Percentiles rank a stretch among this genome's conserved stretches.
These are phyloP conservation scores for Scolopax bukidnonensis DNA, from an alignment of 2,797 vertebrate species.

Conservation along the genomic window DNA sequence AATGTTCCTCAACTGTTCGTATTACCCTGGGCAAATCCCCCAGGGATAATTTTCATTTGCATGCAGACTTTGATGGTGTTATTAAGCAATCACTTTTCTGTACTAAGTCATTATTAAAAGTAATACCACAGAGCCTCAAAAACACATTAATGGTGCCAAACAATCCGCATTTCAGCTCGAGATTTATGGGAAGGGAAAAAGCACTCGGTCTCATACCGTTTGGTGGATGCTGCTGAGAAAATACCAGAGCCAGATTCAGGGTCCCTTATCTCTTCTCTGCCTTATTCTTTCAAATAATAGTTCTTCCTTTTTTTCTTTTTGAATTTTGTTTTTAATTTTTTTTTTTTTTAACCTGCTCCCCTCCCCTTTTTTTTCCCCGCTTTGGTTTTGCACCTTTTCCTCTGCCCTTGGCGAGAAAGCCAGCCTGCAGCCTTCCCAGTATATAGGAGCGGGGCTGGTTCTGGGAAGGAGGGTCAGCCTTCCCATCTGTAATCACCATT, in stretches of 20 bases:
- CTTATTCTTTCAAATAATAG: neutral
- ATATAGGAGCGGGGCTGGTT: constrained; percentile 52
- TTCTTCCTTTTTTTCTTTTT: no score
- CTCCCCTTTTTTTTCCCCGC: no score
- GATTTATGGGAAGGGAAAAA: constrained; percentile 43
- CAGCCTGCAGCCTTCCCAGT: constrained; percentile 1
- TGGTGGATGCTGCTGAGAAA: constrained; percentile 6
- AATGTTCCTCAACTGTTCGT: constrained; percentile 65
- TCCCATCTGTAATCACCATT: constrained; percentile 78
- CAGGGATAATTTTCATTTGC: constrained; percentile 67
- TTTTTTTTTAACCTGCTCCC: neutral
- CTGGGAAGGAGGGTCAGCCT: constrained; percentile 74
- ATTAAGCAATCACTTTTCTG: constrained; percentile 69
- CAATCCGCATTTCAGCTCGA: constrained; percentile 1
- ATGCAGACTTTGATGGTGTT: constrained; percentile 68
- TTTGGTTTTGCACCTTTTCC: neutral
- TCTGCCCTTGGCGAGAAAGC: neutral
- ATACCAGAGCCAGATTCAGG: neutral
- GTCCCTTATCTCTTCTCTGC: neutral
- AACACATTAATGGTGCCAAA: constrained; percentile 59
- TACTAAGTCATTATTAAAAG: constrained; percentile 68
- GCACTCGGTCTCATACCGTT: neutral
- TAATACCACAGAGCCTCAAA: constrained; percentile 60
- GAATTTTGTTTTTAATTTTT: neutral
- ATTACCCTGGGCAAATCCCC: constrained; percentile 54